Conservation (phyloP, 2,113 vertebrate genomes). For the Halcyon malimbica region DNA sequence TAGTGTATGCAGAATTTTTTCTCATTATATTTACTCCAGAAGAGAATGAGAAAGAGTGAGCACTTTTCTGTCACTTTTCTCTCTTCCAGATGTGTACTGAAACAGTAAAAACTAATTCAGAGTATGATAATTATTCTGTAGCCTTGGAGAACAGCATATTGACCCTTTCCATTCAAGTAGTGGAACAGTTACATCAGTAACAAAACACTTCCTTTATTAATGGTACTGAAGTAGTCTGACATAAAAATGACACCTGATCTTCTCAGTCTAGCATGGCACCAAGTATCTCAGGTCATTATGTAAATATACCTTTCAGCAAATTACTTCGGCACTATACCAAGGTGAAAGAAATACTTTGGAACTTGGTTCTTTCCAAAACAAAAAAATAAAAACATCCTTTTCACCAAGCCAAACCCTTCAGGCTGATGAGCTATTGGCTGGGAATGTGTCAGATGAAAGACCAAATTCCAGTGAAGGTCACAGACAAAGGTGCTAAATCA, state of each 20-base stretch:
- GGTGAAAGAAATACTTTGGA: neutral
- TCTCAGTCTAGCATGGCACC: neutral
- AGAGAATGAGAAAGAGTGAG: neutral
- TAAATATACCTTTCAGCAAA: neutral
- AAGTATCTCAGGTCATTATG: neutral
- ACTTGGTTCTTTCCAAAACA: neutral
- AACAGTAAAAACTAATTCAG: neutral
- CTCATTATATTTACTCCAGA: neutral
- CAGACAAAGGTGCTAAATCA: neutral
- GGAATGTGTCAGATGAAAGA: neutral
- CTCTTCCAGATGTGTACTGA: neutral
- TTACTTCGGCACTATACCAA: neutral
- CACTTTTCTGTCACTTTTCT: neutral
- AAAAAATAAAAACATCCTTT: neutral
- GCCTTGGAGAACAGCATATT: neutral
- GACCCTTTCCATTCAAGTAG: neutral
- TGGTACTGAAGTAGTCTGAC: neutral
- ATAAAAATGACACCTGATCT: neutral
- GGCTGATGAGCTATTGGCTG: neutral
- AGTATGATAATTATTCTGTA: neutral
- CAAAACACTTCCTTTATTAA: neutral
- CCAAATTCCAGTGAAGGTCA: neutral
- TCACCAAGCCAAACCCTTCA: neutral
- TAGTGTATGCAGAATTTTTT: neutral
- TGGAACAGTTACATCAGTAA: neutral